Evolutionary conservation across 2,888 invertebrate species (phyloP), one percentile per base, ranked within the genome.

Genomic region (Pegoplata infirma): DNA sequence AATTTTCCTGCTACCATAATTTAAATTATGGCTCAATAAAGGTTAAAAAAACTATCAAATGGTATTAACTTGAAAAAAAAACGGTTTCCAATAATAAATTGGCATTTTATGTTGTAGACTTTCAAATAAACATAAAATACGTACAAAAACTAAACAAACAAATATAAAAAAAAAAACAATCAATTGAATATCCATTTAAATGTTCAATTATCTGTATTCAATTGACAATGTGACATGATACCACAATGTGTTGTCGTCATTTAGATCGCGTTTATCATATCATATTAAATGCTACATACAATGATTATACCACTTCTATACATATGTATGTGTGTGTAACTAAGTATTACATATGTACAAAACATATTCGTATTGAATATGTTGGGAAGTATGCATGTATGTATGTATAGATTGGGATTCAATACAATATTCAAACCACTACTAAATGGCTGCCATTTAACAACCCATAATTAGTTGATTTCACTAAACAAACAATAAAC

Each of bases 391-490:
- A 14, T 19, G 17, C 19, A 10, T 23, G 16, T 12, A n/a, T 47
- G n/a, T 6, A 12, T 28, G 53, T 5, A 19, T 56, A 10, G 19
- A 63, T 25, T n/a, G n/a, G 16, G 3, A 66, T 56, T 23, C 59
- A 46, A 53, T 63, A 63, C 59, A 46, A 53, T 63, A 63, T 68
- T 63, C 49, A 72, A 71, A 67, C 63, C 63, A 59, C 80, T 73
- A 75, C 75, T 82, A 81, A 82, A 82, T 82, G 82, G 82, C 76
- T 73, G 81, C 73, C 80, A 76, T 80, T 82, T 80, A 79, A 79
- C 71, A 75, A 79, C 81, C 81, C 75, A 77, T 82, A 82, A 82
- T 82, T 82, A 82, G 82, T 81, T 80, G 81, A 81, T 81, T 80
- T 80, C 61, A 76, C 76, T 80, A 81, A 82, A 81, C 81, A 80